A percentile compares a stretch with the other conserved stretches of the same genome.
Conservation (phyloP, 2,888 invertebrate species). For the Agrotis exclamationis region DNA sequence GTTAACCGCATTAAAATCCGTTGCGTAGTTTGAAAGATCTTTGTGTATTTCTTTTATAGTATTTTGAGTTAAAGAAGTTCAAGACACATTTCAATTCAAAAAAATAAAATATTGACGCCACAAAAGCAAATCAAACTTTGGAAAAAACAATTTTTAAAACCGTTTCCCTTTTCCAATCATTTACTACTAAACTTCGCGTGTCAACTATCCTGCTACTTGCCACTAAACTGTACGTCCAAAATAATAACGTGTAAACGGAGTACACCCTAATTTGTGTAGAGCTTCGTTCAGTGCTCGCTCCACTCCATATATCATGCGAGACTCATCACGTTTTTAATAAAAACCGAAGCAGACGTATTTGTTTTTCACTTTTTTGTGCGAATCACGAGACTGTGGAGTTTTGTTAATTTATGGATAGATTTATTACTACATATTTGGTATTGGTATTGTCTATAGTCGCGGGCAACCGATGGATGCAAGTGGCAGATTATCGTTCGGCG, state of each 20-base stretch:
- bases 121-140: too few relatives aligned
- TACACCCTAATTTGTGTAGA: slow-evolving; percentile 66
- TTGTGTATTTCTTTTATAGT: too few relatives aligned
- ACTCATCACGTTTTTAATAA: slow-evolving; percentile 90
- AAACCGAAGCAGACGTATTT: slow-evolving; percentile 71
- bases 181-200: slow-evolving; percentile 1
- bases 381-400: slow-evolving; percentile 25
- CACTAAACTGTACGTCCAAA: slow-evolving; percentile 1
- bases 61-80: too few relatives aligned
- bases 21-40: too few relatives aligned
- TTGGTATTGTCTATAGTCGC: background rate
- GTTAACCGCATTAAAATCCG: too few relatives aligned
- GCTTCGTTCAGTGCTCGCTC: slow-evolving; percentile 58
- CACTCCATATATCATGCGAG: slow-evolving; percentile 82
- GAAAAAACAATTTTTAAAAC: too few relatives aligned
- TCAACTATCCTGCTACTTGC: background rate
- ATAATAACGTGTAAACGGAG: slow-evolving; percentile 25
- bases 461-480: too few relatives aligned
- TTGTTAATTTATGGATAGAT: slow-evolving; percentile 41
- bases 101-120: too few relatives aligned
- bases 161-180: background rate
- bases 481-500: too few relatives aligned
- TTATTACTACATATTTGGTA: background rate
- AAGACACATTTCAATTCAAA: too few relatives aligned
- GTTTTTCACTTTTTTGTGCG: slow-evolving; percentile 34